phyloP scores from a whole-genome alignment of 53 echinoderm and acorn worm species.

The Antedon mediterranea region DNA sequence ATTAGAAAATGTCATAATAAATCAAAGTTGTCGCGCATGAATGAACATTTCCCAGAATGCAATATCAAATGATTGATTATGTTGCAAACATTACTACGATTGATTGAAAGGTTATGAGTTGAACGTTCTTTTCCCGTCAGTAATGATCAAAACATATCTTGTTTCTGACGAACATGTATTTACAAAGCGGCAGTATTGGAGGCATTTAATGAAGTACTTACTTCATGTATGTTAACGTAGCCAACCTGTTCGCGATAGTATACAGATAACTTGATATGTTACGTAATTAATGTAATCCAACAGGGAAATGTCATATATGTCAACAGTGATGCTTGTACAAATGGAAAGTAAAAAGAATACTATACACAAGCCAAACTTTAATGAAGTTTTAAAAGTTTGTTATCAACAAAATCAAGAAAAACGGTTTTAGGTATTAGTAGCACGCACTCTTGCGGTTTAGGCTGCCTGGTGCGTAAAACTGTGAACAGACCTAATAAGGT shows the following conservation, averaged over 20 bases:
- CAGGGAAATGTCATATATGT: not conserved
- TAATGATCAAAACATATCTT: not conserved
- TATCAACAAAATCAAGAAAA: not conserved
- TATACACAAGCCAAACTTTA: not conserved
- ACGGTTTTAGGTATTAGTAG: too few relatives aligned
- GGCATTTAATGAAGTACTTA: not conserved
- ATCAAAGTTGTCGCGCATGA: too few relatives aligned
- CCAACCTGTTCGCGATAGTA: not conserved
- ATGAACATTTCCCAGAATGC: too few relatives aligned
- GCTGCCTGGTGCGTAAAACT: too few relatives aligned
- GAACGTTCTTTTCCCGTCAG: not conserved
- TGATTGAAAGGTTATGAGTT: not conserved
- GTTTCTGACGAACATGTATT: not conserved
- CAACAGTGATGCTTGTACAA: not conserved
- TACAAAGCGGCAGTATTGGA: not conserved
- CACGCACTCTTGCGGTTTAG: too few relatives aligned
- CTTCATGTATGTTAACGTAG: not conserved
- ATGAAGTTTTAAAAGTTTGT: not conserved
- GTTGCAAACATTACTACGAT: not conserved
- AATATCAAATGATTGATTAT: not conserved
- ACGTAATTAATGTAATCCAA: not conserved
- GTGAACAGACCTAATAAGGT: too few relatives aligned
- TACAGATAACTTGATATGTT: not conserved
- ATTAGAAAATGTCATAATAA: too few relatives aligned
- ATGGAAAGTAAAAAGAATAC: not conserved